Evolutionary conservation across 2,797 vertebrate species (phyloP).

Genomic region (Cygnus olor): DNA sequence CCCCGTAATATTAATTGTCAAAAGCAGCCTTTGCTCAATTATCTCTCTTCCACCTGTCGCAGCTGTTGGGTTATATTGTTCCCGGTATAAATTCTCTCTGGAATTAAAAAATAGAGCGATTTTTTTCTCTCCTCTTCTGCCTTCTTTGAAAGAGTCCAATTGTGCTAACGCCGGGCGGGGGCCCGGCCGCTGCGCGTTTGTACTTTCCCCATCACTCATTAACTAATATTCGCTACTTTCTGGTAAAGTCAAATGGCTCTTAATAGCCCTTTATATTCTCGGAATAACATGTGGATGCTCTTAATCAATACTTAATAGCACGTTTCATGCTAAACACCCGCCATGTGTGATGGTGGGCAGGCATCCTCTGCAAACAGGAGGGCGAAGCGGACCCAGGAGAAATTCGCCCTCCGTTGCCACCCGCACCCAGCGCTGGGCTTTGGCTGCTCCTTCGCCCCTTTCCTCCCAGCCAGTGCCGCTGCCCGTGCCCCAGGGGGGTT

Average conservation of each 20-base stretch:
- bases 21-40: conserved; percentile 59
- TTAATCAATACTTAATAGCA: conserved; percentile 67
- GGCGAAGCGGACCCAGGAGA: neutral
- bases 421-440: neutral
- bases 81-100: conserved; percentile 8
- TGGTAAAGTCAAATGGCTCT: conserved; percentile 64
- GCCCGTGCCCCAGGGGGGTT: neutral
- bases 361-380: neutral
- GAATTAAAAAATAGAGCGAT: conserved; percentile 41
- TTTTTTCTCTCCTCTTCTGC: neutral
- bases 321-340: conserved; percentile 17
- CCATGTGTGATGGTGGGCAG: neutral
- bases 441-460: neutral
- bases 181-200: neutral
- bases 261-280: conserved; percentile 62
- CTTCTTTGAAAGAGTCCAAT: conserved; percentile 32
- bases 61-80: conserved; percentile 33
- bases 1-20: conserved; percentile 41
- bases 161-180: neutral
- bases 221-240: conserved; percentile 65
- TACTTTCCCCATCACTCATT: conserved; percentile 48
- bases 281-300: conserved; percentile 56
- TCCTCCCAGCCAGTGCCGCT: neutral
- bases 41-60: conserved; percentile 49
- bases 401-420: neutral